Conservation (phyloP, 1,140 invertebrate species). For the Ylistrum balloti region DNA sequence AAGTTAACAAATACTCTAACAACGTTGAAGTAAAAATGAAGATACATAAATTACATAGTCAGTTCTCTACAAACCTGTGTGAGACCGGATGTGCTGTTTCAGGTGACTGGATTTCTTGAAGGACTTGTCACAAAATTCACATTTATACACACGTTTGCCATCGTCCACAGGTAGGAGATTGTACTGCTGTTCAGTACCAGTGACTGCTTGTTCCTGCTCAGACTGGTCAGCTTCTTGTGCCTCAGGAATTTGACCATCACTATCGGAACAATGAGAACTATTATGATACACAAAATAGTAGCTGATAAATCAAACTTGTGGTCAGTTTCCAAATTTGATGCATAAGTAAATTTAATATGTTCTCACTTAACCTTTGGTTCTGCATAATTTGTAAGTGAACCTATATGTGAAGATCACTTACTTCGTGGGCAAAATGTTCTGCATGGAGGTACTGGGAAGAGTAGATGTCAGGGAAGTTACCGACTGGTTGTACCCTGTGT, state of each 20-base stretch:
- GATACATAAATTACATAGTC: too few relatives aligned
- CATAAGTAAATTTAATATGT: too few relatives aligned
- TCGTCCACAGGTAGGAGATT: background rate
- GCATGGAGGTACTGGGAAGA: slow-evolving; percentile 74
- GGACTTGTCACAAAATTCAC: slow-evolving; percentile 75
- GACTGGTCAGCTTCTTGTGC: slow-evolving; percentile 44
- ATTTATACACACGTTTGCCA: slow-evolving; percentile 63
- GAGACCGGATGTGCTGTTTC: slow-evolving; percentile 79
- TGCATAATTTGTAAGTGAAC: too few relatives aligned
- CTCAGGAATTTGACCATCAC: slow-evolving; percentile 22
- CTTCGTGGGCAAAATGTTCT: slow-evolving; percentile 64
- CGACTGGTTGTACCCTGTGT: slow-evolving; percentile 61
- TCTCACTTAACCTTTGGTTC: too few relatives aligned
- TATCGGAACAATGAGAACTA: background rate
- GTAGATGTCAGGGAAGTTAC: slow-evolving; percentile 60
- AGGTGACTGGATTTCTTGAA: slow-evolving; percentile 81
- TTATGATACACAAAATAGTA: too few relatives aligned
- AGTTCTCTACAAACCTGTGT: slow-evolving; percentile 74
- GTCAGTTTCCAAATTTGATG: too few relatives aligned
- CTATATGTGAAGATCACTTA: slow-evolving; percentile 54
- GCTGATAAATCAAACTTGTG: too few relatives aligned
- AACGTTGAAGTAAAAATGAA: too few relatives aligned
- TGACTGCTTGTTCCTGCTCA: slow-evolving; percentile 8
- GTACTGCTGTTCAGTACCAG: slow-evolving; percentile 30
- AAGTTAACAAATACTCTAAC: too few relatives aligned